phyloP scores from a whole-genome alignment of 1,140 invertebrate genomes.

The Platorchestia sp. region DNA sequence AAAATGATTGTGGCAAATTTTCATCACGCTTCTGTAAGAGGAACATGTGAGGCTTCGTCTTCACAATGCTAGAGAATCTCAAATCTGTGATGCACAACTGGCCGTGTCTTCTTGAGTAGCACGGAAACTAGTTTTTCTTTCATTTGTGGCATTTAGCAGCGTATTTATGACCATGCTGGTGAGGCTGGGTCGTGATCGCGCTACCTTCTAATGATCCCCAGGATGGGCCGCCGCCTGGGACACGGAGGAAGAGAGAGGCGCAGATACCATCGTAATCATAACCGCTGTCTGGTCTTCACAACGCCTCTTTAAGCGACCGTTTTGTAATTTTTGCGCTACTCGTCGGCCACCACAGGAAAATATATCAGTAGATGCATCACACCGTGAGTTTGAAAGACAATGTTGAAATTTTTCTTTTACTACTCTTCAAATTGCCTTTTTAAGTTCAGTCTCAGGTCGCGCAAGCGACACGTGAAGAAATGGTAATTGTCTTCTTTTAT shows the following conservation, averaged over 20 bases:
- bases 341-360: background rate
- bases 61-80: background rate
- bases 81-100: background rate
- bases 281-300: background rate
- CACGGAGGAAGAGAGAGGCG: background rate
- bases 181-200: constrained; percentile 11
- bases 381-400: no score
- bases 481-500: no score
- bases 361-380: no score
- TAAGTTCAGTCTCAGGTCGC: no score
- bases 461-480: no score
- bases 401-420: no score
- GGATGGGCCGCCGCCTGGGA: background rate
- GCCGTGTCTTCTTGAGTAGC: background rate
- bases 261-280: background rate
- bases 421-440: no score
- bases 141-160: background rate
- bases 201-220: constrained; percentile 23
- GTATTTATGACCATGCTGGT: background rate
- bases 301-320: background rate
- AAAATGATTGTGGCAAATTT: background rate
- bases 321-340: background rate
- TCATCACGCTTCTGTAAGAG: background rate
- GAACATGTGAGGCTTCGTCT: background rate
- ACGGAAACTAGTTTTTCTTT: constrained; percentile 7